Evolutionary conservation across 2,113 vertebrate species (phyloP), one percentile per base, ranked within the genome.

Genomic region (Lophochroa leadbeateri): DNA sequence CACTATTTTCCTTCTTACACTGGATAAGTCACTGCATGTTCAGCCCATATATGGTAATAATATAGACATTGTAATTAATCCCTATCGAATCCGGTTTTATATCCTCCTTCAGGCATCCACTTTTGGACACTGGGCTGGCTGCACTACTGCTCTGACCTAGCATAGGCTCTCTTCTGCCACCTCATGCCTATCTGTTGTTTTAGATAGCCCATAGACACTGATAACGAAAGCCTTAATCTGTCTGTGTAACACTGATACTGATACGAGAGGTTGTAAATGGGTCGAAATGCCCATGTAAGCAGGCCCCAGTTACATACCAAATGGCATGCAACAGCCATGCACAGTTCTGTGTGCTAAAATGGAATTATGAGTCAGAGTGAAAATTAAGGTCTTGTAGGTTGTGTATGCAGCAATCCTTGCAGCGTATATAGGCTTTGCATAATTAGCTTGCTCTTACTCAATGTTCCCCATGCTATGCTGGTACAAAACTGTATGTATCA

Each of bases 401-500:
- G 63, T 49, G 63, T 28, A 17, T 11, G 39, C 3, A 10, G 77
- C 82, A 64, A 24, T 58, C 63, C 72, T 49, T 27, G 43, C 68
- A 53, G 64, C 24, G 9, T 23, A 31, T 23, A 72, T 11, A 44
- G 63, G 47, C n/a, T 53, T 68, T 83, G 63, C 69, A 37, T 90
- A 61, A 94, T 82, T 29, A 77, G 43, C 85, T 80, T 39, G 47
- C 20, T 87, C 78, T 95, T 95, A 44, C 91, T 80, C 91, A 91
- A 77, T 17, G 31, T 10, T 58, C 52, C 67, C 61, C 41, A 31
- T 4, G 31, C 35, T 33, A 29, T 15, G 53, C 37, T 58, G 63
- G 31, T 46, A 49, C 41, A 19, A 74, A 55, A 17, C 60, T 9
- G 17, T 16, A 5, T 49, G 25, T 23, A 43, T 74, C 86, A 85